Evolutionary conservation across 1,140 invertebrate species (phyloP).

Genomic region (Augochlora pura): DNA sequence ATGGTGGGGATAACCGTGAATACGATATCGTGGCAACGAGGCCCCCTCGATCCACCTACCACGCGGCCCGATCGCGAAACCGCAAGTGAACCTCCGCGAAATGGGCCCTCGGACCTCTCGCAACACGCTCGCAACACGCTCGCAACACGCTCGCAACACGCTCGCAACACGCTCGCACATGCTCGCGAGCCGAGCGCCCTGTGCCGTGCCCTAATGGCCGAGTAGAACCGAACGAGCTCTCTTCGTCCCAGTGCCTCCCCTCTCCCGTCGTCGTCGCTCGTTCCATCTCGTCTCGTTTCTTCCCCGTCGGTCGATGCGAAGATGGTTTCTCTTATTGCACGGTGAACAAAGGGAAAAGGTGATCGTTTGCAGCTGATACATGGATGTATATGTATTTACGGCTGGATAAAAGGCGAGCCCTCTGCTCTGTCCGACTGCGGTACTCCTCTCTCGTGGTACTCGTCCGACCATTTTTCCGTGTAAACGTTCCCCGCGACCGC

Average conservation of each 20-base stretch:
- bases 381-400: conserved; percentile 6
- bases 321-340: conserved; percentile 24
- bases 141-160: conserved; percentile 22
- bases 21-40: conserved; percentile 63
- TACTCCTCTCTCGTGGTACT: no score
- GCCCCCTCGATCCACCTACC: conserved; percentile 36
- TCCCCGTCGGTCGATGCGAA: neutral
- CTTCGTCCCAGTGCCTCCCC: neutral
- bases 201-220: conserved; percentile 59
- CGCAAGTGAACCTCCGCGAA: conserved; percentile 53
- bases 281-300: neutral
- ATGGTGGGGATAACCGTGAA: conserved; percentile 50
- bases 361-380: neutral
- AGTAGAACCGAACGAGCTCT: conserved; percentile 31
- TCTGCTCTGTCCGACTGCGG: no score
- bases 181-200: no score
- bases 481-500: no score
- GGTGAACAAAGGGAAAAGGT: conserved; percentile 3
- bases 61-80: conserved; percentile 64
- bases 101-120: neutral
- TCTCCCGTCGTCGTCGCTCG: neutral
- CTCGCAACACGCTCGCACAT: conserved; percentile 20
- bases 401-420: neutral
- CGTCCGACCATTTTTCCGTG: no score
- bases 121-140: conserved; percentile 26